phyloP scores from a whole-genome alignment of 37 sponge, comb jelly and placozoan genomes.

The Haliclona indistincta region DNA sequence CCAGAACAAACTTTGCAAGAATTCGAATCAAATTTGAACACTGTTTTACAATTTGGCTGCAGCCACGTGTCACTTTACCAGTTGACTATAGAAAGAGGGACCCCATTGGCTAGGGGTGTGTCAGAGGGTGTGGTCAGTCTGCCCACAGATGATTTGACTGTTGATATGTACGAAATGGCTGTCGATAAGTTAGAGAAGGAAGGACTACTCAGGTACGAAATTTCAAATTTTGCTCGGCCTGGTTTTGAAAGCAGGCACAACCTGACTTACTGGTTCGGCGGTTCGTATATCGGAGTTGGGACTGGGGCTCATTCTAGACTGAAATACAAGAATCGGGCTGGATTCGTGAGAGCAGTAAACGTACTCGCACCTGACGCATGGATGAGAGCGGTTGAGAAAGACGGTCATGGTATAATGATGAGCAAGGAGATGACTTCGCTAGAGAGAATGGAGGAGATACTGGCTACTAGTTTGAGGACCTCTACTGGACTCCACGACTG shows the following conservation, averaged over 20 bases:
- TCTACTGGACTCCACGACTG: background rate
- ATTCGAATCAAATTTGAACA: slow-evolving; percentile 42
- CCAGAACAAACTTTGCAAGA: slow-evolving; percentile 50
- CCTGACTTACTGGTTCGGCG: slow-evolving; percentile 68
- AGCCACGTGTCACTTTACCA: slow-evolving; percentile 82
- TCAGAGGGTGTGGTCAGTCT: slow-evolving; percentile 19
- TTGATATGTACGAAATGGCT: slow-evolving; percentile 44
- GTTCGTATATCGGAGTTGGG: slow-evolving; percentile 76
- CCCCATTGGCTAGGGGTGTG: slow-evolving; percentile 53
- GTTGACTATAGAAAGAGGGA: slow-evolving; percentile 76
- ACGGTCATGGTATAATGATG: background rate
- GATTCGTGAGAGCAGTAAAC: background rate
- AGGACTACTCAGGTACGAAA: slow-evolving; percentile 51
- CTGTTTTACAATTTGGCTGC: slow-evolving; percentile 3
- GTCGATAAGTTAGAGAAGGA: slow-evolving; percentile 16
- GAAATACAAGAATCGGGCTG: background rate
- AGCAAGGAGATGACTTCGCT: background rate
- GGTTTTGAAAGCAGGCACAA: slow-evolving; percentile 74
- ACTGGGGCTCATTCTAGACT: slow-evolving; percentile 52
- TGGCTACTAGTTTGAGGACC: background rate
- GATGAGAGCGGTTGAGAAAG: slow-evolving; percentile 1
- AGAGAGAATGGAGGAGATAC: slow-evolving; percentile 4
- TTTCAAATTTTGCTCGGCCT: slow-evolving; percentile 73
- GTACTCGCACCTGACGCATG: background rate
- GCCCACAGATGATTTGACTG: slow-evolving; percentile 24